Evolutionary conservation across 2,113 vertebrate genomes (phyloP), one percentile per base, ranked within the genome.

Genomic region (Mormoops blainvillei): DNA sequence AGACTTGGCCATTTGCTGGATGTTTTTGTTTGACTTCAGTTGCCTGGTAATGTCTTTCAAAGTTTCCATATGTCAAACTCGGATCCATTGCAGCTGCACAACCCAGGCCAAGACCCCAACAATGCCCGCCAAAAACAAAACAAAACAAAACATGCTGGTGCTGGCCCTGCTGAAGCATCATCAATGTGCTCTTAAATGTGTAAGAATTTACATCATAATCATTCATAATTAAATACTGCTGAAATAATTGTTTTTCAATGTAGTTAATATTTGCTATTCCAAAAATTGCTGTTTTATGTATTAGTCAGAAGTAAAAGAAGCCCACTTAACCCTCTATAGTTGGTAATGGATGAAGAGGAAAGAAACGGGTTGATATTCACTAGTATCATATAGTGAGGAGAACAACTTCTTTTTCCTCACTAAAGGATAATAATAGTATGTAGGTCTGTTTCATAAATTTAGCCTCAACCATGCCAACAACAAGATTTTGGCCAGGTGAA

Each of bases 1-100:
- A 97, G 99, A 99, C 97, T 99, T 99, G 19, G 99, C 99, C 98
- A 99, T 99, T 96, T 99, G 99, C 98, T 99, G 99, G 96, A 99
- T 99, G 98, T 99, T 99, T 98, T 99, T 99, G 98, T 99, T 99
- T 91, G 99, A 99, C 98, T 99, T 99, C 97, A 99, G 97, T 81
- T 99, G 98, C 92, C 99, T 98, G 98, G 99, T 99, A 98, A 99
- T 45, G 14, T 31, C 26, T 74, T 74, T 74, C 41, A 31, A 28
- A 31, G 71, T 70, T 70, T 43, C 41, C 71, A 31, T 45, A 74
- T 74, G 43, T 45, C 26, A 28, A 74, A 18, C 26, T 45, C 45
- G 71, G 26, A 45, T 74, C 71, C 41, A 45, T 15, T 31, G 26
- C 33, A 16, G 41, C 41, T 74, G 26, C 41, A 31, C 26, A 26